Percentiles rank a stretch among this genome's conserved stretches.
These are phyloP conservation scores for Montipora sp. DNA, from an alignment of 64 coral and sea anemone genomes.

Conservation along the genomic window DNA sequence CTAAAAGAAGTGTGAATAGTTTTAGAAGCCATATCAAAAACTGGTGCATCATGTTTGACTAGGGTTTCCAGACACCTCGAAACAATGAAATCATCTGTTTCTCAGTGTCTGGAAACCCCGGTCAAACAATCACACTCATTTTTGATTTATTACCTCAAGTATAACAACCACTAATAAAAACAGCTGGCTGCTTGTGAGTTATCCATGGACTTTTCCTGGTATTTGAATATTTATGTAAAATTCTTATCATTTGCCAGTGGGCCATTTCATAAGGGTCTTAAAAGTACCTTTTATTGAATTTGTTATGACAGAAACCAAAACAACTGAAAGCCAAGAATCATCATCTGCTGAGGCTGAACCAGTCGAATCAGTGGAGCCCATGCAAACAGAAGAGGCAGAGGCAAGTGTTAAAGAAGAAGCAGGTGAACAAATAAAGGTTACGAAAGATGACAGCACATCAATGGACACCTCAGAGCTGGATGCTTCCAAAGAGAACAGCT, in stretches of 20 bases:
- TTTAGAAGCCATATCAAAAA: constrained; percentile 50
- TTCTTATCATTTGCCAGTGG: neutral
- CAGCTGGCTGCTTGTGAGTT: too few relatives aligned
- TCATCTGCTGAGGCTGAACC: neutral
- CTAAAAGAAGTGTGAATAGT: constrained; percentile 37
- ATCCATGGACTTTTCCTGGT: too few relatives aligned
- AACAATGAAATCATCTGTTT: too few relatives aligned
- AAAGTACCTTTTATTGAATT: too few relatives aligned
- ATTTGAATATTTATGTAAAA: neutral
- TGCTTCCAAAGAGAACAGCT: constrained; percentile 80
- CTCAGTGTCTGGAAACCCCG: too few relatives aligned
- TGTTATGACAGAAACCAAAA: constrained; percentile 8
- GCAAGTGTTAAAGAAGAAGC: constrained; percentile 32
- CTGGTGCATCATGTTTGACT: constrained; percentile 27
- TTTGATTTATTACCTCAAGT: too few relatives aligned
- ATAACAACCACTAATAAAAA: too few relatives aligned
- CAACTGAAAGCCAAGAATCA: neutral
- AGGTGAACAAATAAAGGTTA: neutral
- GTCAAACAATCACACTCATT: too few relatives aligned
- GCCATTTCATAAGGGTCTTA: neutral
- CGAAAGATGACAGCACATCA: neutral
- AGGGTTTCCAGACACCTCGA: constrained; percentile 6
- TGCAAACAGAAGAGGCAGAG: constrained; percentile 13
- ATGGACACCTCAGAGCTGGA: constrained; percentile 79
- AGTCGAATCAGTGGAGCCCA: neutral